phyloP scores from a whole-genome alignment of 2,888 invertebrate species.

The Protophormia terraenovae region DNA sequence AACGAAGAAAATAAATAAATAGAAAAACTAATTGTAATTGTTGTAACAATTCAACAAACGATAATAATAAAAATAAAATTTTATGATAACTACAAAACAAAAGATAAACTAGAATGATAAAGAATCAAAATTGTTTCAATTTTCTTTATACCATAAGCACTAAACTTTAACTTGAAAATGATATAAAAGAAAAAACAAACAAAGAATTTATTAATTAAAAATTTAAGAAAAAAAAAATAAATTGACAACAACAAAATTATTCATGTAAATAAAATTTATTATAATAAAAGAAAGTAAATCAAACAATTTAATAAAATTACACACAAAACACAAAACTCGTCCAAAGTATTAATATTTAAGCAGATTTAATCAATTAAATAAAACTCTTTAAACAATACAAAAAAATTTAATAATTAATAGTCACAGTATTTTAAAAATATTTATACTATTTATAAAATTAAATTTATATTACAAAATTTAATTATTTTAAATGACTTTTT shows the following conservation, averaged over 20 bases:
- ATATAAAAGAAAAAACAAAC: background rate
- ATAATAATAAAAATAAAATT: constrained; percentile 63
- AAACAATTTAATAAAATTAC: constrained; percentile 6
- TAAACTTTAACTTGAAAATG: background rate
- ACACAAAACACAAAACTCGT: constrained; percentile 36
- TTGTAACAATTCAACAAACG: constrained; percentile 52
- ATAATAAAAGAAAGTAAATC: constrained; percentile 36
- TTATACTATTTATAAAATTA: constrained; percentile 26
- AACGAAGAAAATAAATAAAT: background rate
- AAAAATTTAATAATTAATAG: constrained; percentile 31
- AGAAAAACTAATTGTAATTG: constrained; percentile 56
- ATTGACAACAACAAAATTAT: constrained; percentile 1
- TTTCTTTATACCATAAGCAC: background rate
- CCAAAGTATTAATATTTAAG: constrained; percentile 66
- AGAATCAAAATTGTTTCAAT: constrained; percentile 24
- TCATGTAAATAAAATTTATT: constrained; percentile 26
- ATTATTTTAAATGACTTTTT: constrained; percentile 38
- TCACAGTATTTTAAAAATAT: constrained; percentile 54
- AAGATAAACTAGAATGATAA: constrained; percentile 25
- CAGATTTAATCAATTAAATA: constrained; percentile 32
- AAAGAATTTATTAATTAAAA: constrained; percentile 53
- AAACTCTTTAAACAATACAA: constrained; percentile 6
- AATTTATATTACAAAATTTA: background rate
- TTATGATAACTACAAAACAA: constrained; percentile 52
- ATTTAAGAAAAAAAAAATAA: constrained; percentile 8